A percentile compares a stretch with the other conserved stretches of the same genome.
These are phyloP conservation scores for Chrysaora quinquecirrha DNA, from an alignment of 30 jellyfish, hydroid and myxozoan genomes.

Conservation along the genomic window DNA sequence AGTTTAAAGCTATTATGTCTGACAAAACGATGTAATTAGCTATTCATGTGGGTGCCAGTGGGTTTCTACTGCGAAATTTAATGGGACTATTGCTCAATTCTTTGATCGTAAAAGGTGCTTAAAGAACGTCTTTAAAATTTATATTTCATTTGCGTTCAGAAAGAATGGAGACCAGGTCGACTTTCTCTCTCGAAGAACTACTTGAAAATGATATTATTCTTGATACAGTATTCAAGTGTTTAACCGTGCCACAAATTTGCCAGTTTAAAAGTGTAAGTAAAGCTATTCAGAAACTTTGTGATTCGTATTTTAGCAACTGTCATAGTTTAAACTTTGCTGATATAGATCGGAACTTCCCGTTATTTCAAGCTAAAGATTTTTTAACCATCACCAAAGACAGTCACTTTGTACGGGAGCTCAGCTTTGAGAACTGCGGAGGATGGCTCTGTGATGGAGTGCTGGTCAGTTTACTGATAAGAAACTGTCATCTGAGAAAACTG, in stretches of 20 bases:
- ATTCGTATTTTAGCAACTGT: not conserved
- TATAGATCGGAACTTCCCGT: not conserved
- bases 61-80: too few species aligned
- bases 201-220: not conserved
- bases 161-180: too few species aligned
- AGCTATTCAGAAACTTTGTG: not conserved
- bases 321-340: slow-evolving; percentile 12
- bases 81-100: too few species aligned
- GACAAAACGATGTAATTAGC: too few species aligned
- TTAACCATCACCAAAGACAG: not conserved
- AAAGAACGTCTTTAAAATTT: too few species aligned
- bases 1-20: too few species aligned
- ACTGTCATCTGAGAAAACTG: slow-evolving; percentile 11
- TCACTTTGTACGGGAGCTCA: not conserved
- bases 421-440: slow-evolving; percentile 17
- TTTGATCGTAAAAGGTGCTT: too few species aligned
- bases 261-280: not conserved
- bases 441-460: slow-evolving; percentile 34
- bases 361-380: not conserved
- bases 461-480: not conserved
- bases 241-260: not conserved
- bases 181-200: not conserved
- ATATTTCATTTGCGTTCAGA: too few species aligned
- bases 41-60: too few species aligned
- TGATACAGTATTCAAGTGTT: not conserved